Conservation (phyloP, 2,797 vertebrate genomes). For the Gadopsis bispinosus region DNA sequence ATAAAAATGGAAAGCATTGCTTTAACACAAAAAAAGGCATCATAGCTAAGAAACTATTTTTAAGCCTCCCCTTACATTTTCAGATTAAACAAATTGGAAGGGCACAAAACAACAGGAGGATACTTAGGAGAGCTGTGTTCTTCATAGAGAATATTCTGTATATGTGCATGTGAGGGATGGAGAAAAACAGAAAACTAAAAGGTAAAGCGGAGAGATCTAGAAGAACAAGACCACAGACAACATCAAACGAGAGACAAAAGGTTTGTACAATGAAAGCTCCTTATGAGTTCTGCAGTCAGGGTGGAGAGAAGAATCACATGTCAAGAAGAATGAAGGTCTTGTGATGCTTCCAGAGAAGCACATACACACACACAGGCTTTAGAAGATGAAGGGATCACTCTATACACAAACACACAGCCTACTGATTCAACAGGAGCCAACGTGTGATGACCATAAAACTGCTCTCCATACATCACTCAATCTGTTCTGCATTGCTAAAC, state of each 20-base stretch:
- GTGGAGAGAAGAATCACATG: background rate
- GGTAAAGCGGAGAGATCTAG: background rate
- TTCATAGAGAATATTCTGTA: background rate
- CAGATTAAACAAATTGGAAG: conserved; percentile 11
- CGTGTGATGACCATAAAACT: conserved; percentile 43
- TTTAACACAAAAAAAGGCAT: conserved; percentile 9
- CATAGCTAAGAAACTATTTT: conserved; percentile 12
- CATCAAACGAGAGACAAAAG: background rate
- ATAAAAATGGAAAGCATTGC: background rate
- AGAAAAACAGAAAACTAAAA: background rate
- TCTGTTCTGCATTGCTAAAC: conserved; percentile 21
- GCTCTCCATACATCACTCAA: conserved; percentile 21
- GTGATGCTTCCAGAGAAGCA: background rate
- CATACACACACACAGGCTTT: background rate
- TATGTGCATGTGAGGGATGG: background rate
- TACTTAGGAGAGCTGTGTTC: background rate
- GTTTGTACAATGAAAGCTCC: background rate
- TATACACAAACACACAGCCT: background rate
- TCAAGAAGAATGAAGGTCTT: background rate
- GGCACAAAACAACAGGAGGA: conserved; percentile 1
- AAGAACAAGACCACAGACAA: background rate
- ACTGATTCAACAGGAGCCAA: conserved; percentile 20
- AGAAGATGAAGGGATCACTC: background rate
- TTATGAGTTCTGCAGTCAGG: background rate
- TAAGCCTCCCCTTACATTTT: conserved; percentile 6